Conservation (phyloP, 2,888 invertebrate species). For the Drosophila hamatofila region DNA sequence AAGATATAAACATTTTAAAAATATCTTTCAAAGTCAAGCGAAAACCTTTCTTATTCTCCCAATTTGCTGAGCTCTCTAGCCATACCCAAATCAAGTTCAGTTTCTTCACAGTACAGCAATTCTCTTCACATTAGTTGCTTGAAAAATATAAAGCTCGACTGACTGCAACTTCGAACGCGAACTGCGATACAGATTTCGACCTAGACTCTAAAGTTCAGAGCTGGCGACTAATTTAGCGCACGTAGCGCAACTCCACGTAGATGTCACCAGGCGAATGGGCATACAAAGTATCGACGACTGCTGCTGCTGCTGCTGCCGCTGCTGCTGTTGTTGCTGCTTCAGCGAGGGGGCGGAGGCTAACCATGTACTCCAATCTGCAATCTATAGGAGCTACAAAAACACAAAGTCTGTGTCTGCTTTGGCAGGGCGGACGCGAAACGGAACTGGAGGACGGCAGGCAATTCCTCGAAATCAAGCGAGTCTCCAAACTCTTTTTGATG, state of each 20-base stretch:
- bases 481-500: slow-evolving; percentile 82
- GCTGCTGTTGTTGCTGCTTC: slow-evolving; percentile 26
- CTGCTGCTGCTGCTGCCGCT: slow-evolving; percentile 27
- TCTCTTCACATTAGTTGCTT: neutral
- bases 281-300: slow-evolving; percentile 39
- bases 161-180: slow-evolving; percentile 3
- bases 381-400: slow-evolving; percentile 66
- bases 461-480: slow-evolving; percentile 80
- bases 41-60: too few relatives aligned
- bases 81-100: neutral
- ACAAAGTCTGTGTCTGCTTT: slow-evolving; percentile 16
- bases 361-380: slow-evolving; percentile 71
- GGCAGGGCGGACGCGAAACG: slow-evolving; percentile 11
- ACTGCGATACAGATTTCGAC: slow-evolving; percentile 13
- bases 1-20: too few relatives aligned
- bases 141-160: slow-evolving; percentile 1
- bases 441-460: slow-evolving; percentile 55
- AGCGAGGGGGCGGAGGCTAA: slow-evolving; percentile 37
- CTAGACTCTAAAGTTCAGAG: slow-evolving; percentile 38
- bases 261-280: slow-evolving; percentile 53
- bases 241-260: slow-evolving; percentile 58
- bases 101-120: neutral
- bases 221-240: slow-evolving; percentile 69
- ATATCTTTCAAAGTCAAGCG: too few relatives aligned
- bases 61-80: neutral